Conservation (phyloP, 2,113 vertebrate genomes). For the Poicephalus gulielmi region DNA sequence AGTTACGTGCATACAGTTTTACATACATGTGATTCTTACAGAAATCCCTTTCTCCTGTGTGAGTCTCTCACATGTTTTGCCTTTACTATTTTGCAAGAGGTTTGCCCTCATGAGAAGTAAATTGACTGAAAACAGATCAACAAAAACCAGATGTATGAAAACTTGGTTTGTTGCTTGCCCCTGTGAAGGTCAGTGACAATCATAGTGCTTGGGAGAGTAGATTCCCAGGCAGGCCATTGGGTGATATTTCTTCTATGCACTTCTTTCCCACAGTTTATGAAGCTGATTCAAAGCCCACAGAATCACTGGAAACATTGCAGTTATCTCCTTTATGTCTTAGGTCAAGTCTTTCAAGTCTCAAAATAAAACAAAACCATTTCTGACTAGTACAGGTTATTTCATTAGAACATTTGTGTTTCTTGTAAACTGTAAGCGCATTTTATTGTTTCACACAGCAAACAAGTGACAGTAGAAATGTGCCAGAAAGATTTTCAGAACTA, state of each 20-base stretch:
- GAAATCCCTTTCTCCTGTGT: neutral
- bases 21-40: accelerated
- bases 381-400: neutral
- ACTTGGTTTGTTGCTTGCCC: neutral
- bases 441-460: neutral
- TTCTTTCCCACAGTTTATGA: slow-evolving; percentile 11
- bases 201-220: neutral
- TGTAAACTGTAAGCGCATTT: neutral
- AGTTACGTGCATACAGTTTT: accelerated
- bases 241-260: neutral
- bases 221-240: slow-evolving; percentile 5
- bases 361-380: neutral
- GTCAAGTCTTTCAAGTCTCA: neutral
- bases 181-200: neutral
- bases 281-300: neutral
- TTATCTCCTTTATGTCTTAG: neutral
- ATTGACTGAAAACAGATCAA: neutral
- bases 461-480: neutral
- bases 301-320: neutral
- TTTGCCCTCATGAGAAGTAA: neutral
- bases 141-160: neutral
- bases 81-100: neutral
- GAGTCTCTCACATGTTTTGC: accelerated
- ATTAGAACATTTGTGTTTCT: neutral
- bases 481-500: neutral